phyloP scores from a whole-genome alignment of 2,797 vertebrate genomes.

The Mionectes olivaceus region DNA sequence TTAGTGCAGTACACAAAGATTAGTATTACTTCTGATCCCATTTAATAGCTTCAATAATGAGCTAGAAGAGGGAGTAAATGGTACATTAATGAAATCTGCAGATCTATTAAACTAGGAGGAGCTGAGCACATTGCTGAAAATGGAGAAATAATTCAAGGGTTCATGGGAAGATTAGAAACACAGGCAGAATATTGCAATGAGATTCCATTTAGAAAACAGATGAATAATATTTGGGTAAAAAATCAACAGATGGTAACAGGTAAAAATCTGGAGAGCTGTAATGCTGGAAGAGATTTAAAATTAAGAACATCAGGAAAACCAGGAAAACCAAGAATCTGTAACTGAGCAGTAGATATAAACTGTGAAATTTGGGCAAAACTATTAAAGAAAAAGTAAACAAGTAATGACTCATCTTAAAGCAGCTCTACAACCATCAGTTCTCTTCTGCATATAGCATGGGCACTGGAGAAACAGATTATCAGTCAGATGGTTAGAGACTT shows the following conservation, averaged over 20 bases:
- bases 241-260: constrained; percentile 8
- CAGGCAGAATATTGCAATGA: constrained; percentile 41
- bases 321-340: background rate
- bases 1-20: constrained; percentile 49
- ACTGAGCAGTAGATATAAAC: background rate
- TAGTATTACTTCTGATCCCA: constrained; percentile 68
- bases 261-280: background rate
- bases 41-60: constrained; percentile 75
- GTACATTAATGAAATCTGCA: constrained; percentile 75
- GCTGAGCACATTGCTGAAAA: constrained; percentile 52
- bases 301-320: background rate
- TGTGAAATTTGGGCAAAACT: background rate
- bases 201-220: constrained; percentile 44
- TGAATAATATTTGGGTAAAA: constrained; percentile 23
- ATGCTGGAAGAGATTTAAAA: background rate
- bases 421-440: background rate
- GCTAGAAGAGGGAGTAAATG: constrained; percentile 70
- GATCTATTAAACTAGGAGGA: constrained; percentile 74
- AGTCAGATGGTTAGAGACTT: background rate
- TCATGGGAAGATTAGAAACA: constrained; percentile 56
- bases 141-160: constrained; percentile 59
- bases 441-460: background rate
- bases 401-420: background rate
- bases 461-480: background rate
- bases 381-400: constrained; percentile 3